Conservation (phyloP, 2,113 vertebrate genomes). For the Plecturocebus donacophilus region DNA sequence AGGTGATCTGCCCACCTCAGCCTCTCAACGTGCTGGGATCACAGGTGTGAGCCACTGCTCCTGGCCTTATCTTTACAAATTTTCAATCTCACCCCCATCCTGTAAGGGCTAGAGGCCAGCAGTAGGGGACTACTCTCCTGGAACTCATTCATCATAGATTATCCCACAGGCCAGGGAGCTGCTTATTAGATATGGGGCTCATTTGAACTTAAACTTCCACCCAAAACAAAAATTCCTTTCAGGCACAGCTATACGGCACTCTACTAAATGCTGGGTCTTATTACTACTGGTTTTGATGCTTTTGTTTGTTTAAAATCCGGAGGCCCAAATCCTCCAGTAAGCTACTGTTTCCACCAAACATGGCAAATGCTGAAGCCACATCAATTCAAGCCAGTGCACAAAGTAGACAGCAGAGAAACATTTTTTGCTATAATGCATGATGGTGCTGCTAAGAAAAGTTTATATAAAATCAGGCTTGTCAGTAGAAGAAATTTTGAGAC, state of each 20-base stretch:
- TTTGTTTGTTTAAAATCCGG: background rate
- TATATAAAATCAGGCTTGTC: background rate
- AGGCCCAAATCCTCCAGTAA: background rate
- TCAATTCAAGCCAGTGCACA: background rate
- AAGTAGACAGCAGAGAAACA: background rate
- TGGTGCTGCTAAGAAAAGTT: background rate
- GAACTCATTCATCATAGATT: background rate
- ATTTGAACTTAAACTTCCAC: background rate
- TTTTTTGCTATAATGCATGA: background rate
- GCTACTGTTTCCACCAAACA: background rate
- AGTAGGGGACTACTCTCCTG: rapidly evolving
- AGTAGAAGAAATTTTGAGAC: background rate
- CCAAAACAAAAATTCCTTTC: background rate
- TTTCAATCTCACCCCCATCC: background rate
- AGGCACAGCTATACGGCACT: background rate
- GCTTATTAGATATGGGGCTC: background rate
- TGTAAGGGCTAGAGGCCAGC: background rate
- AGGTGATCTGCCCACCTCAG: background rate
- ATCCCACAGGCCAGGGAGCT: background rate
- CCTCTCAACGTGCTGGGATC: background rate
- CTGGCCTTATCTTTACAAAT: background rate
- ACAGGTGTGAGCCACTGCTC: background rate
- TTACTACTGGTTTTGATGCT: background rate
- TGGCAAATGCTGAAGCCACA: background rate
- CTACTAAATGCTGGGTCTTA: background rate